Evolutionary conservation across 35 echinoderm and acorn worm genomes (phyloP), one percentile per base, ranked within the genome.

Genomic region (Apostichopus californicus): DNA sequence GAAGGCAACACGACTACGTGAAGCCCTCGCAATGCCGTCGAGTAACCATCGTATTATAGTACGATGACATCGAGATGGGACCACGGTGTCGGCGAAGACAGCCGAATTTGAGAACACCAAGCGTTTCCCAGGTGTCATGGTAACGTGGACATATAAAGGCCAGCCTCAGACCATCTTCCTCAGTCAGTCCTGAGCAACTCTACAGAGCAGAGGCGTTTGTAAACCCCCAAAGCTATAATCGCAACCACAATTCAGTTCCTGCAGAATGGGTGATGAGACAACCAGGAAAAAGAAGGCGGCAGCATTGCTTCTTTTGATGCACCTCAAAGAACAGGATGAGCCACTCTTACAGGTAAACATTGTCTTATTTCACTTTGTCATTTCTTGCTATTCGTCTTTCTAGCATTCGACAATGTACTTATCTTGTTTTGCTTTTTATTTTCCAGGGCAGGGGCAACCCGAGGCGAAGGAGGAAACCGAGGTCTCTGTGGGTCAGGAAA

Each of bases 221-320:
- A 34, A 79, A 79, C 77, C 21, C 5, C 53, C 46, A 54, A 86
- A 86, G 83, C 46, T 28, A 8, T 22, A 55, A 87, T 59, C 22
- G 18, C 55, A 64, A 87, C 60, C 85, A 64, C 85, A 87, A 87
- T 87, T 64, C 54, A 87, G 56, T 86, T 86, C 82, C 20, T 24
- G 21, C 82, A 54, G 9, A 86, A 86, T 87, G 55, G 84, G 58
- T 87, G 84, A 87, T 87, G 84, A 87, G 55, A 87, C 8, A 87
- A 87, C 53, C 15, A 56, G 46, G 56, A 17, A 87, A 87, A 87
- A 68, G 61, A 87, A 87, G 53, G 61, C 84, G 58, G 84, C 55
- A 87, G 84, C 56, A 63, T 58, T 87, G 84, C 84, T 87, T 87
- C 61, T 59, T 87, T 59, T 58, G 12, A 87, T 26, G 56, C 12